These are phyloP conservation scores for Peromyscus melanophrys DNA, from an alignment of 2,797 vertebrate species.

Conservation along the genomic window DNA sequence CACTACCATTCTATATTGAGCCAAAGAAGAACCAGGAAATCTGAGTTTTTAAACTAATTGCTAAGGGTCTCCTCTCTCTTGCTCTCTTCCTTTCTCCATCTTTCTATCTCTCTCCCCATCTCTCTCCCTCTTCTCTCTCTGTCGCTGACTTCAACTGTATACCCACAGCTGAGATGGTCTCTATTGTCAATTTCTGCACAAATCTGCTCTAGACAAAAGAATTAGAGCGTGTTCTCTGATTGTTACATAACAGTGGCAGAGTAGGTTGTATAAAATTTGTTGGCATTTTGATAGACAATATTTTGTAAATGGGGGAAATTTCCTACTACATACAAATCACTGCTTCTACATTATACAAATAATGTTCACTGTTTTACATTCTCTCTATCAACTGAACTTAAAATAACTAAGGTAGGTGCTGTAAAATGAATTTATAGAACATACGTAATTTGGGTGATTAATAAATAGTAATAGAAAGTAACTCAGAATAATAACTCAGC, in stretches of 20 bases:
- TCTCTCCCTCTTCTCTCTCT: not conserved
- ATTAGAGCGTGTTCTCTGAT: not conserved
- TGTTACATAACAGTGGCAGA: not conserved
- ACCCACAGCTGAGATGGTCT: not conserved
- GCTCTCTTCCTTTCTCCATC: not conserved
- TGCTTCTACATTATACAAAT: not conserved
- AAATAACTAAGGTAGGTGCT: not conserved
- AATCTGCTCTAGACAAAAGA: constrained; percentile 17
- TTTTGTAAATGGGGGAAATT: not conserved
- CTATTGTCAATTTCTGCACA: constrained; percentile 27
- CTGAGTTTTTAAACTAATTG: not conserved
- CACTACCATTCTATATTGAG: not conserved
- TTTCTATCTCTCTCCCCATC: not conserved
- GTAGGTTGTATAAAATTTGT: constrained; percentile 32
- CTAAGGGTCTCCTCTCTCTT: not conserved
- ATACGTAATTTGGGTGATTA: not conserved
- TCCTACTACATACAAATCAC: constrained; percentile 1
- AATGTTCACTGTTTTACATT: not conserved
- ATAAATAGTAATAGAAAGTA: constrained; percentile 1
- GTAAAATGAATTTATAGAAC: not conserved
- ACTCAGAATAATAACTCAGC: not conserved
- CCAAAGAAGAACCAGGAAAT: not conserved
- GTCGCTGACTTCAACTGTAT: not conserved
- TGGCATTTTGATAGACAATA: constrained; percentile 40
- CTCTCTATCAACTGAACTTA: constrained; percentile 23